These are phyloP conservation scores for Lates calcarifer DNA, from an alignment of 2,113 vertebrate species.

Conservation along the genomic window DNA sequence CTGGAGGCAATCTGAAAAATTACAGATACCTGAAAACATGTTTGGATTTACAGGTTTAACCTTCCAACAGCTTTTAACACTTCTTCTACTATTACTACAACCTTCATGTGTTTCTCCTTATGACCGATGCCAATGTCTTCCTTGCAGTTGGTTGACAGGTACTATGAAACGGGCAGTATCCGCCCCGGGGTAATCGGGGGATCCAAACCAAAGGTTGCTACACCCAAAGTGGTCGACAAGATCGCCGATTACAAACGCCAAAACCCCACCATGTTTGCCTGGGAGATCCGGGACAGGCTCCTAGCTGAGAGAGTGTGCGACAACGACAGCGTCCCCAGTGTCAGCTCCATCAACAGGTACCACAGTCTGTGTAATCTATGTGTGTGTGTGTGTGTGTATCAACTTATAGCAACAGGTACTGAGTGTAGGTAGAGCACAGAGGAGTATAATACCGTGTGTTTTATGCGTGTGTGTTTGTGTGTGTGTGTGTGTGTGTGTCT, in stretches of 20 bases:
- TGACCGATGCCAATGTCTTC: not conserved
- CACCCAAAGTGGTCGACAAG: conserved; percentile 99
- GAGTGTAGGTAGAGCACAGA: conserved; percentile 32
- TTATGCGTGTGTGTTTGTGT: conserved; percentile 37
- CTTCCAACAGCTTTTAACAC: not conserved
- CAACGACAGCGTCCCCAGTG: conserved; percentile 98
- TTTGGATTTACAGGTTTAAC: not conserved
- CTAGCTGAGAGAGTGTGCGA: conserved; percentile 97
- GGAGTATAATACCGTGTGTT: conserved; percentile 31
- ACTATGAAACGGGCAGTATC: conserved; percentile 99
- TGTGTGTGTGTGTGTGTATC: conserved; percentile 26
- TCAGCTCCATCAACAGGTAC: conserved; percentile 99
- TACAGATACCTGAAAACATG: not conserved
- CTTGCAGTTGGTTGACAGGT: conserved; percentile 84
- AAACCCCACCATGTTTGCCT: conserved; percentile 99
- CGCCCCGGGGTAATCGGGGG: conserved; percentile 99
- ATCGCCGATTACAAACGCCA: conserved; percentile 99
- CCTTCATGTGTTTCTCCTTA: not conserved
- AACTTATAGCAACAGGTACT: conserved; percentile 63
- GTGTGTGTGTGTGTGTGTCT: conserved; percentile 33
- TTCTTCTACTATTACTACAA: not conserved
- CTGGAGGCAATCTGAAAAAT: not conserved
- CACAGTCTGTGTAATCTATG: conserved; percentile 3
- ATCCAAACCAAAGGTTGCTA: conserved; percentile 99
- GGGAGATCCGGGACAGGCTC: conserved; percentile 98